These are phyloP conservation scores for Fistularia tabacaria DNA, from an alignment of 2,797 vertebrate species.

Conservation along the genomic window DNA sequence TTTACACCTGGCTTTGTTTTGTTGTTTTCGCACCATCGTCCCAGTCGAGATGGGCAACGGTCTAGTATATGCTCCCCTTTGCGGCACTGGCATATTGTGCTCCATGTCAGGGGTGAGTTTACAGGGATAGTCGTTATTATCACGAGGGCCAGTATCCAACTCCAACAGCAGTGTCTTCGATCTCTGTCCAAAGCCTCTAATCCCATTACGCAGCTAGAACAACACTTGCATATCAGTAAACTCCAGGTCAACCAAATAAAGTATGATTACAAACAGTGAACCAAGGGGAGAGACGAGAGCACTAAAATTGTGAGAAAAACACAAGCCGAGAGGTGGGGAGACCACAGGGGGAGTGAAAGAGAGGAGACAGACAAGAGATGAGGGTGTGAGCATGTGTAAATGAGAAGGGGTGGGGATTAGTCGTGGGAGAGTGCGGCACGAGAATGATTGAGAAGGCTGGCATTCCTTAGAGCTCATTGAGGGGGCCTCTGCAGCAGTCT, in stretches of 20 bases:
- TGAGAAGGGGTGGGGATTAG: conserved; percentile 67
- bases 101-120: conserved; percentile 26
- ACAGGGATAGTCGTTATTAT: conserved; percentile 7
- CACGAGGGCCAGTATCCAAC: conserved; percentile 5
- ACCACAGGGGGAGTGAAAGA: conserved; percentile 12
- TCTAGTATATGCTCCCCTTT: conserved; percentile 20
- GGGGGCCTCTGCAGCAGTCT: conserved; percentile 51
- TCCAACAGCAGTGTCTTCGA: conserved; percentile 25
- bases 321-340: conserved; percentile 13
- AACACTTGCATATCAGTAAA: conserved; percentile 31
- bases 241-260: conserved; percentile 30
- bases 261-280: conserved; percentile 28
- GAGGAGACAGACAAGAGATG: conserved; percentile 34
- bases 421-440: conserved; percentile 72
- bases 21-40: conserved; percentile 40
- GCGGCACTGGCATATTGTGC: conserved; percentile 21
- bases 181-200: conserved; percentile 35
- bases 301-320: conserved; percentile 33
- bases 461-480: conserved; percentile 71
- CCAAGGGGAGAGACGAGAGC: conserved; percentile 4
- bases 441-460: conserved; percentile 66
- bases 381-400: conserved; percentile 59
- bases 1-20: conserved; percentile 34
- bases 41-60: conserved; percentile 21
- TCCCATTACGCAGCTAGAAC: conserved; percentile 33